Evolutionary conservation across 1,140 invertebrate species (phyloP), one percentile per base, ranked within the genome.

Genomic region (Sinella curviseta): DNA sequence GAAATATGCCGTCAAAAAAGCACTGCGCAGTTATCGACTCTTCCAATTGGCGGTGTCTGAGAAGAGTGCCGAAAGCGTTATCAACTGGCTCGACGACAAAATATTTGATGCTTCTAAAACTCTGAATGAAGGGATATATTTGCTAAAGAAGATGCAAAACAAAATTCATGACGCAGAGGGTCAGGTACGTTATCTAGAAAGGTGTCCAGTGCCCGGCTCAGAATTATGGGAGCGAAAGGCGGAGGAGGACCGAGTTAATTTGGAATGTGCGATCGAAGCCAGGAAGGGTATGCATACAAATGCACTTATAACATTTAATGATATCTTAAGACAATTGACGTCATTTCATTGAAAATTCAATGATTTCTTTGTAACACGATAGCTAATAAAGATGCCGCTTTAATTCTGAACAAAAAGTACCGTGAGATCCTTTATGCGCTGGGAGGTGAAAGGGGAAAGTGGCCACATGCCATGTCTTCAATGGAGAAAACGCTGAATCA

Each of bases 1-100:
- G 65, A 8, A 70, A n/a, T 31, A 8, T 70, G 65, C 65, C 4
- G 65, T 70, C 26, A 70, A 70, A 70, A 75, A 75, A 26, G 74
- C 74, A 3, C 36, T 75, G 1, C 34, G 74, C 12, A 75, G 39
- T 48, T 30, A 75, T 75, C 74, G 74, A 2, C 20, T 28, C 2
- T 39, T 75, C 39, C 34, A 48, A 54, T 26, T 75, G 2, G 74
- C 74, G 14, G 24, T 75, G 3, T 8, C 20, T 16, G 74, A 30
- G 17, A 75, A 75, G 39, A 26, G 20, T 48, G 35, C 74, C 2
- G 74, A 36, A 17, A 4, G 14, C 24, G 74, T 75, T 36, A 48
- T 48, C 8, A 28, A 39, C 4, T 75, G 74, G 74, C 24, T 75
- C 12, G 74, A 75, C 39, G 74, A 75, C 26, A 36, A 75, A 24